Base-by-base conservation (phyloP, 2,888 invertebrate species). In the Nyleta sp. region DNA sequence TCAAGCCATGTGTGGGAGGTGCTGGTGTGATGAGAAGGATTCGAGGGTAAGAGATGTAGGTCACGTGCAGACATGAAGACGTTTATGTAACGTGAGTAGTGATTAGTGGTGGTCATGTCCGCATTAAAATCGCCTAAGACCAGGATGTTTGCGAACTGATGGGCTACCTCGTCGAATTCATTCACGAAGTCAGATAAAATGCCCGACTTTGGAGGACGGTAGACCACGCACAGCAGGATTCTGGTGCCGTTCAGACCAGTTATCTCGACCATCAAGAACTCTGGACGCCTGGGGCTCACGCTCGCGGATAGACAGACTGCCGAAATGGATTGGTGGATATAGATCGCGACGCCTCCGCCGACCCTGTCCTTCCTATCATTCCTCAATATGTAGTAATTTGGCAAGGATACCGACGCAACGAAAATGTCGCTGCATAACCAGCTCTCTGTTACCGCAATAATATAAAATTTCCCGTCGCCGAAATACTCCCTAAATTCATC, bases 21-120 rank as follows among this genome's bases (percentile, higher is more conserved):
- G 22, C 38, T 3, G 4, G 64, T 64, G 13, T 64, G 64, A 15
- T 64, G 64, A 1, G 64, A 50, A 17, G 50, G 40, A 5, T 48
- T 48, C 10, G 18, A 48, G 2, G 33, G 48, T 2, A 60, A 13
- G 5, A 42, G 20, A 28, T 8, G 18, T 2, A 40, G 38, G 22
- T 33, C 38, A 22, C 20, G 22, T 0, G 13, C 5, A 4, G 40
- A 55, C 0, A 40, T 6, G 7, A 55, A 40, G 17, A 20, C 28
- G 6, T 6, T 6, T 1, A 50, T 50, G 8, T n/a, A 10, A 18
- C n/a, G 22, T 0, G 20, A 22, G n/a, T 18, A 1, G 1, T 15
- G 11, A 11, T 5, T 48, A 13, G 1, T 2, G 5, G 24, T 2
- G n/a, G 10, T 6, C 52, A 52, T 52, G 18, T 52, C 18, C 1